phyloP scores from a whole-genome alignment of 1,140 invertebrate species.

The Drosophila albomicans region DNA sequence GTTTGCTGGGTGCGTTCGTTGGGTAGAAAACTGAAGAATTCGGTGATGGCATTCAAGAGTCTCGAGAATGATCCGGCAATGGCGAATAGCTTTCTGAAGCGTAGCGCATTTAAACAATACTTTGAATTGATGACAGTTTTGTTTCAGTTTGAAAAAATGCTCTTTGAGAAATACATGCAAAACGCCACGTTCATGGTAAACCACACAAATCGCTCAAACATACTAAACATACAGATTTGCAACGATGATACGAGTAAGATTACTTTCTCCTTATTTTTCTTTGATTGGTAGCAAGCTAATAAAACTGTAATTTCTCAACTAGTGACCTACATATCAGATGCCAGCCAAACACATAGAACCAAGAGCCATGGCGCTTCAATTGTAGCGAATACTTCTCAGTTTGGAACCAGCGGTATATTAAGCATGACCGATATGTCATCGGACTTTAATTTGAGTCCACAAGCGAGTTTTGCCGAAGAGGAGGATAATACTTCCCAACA shows the following conservation, averaged over 20 bases:
- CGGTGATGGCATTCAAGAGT: conserved; percentile 91
- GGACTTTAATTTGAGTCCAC: conserved; percentile 1
- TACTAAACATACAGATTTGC: conserved; percentile 87
- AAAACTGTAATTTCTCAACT: not conserved
- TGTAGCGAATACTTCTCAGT: not conserved
- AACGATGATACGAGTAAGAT: conserved; percentile 55
- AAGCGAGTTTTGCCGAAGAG: not conserved
- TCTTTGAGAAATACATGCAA: conserved; percentile 88
- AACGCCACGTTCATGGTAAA: conserved; percentile 87
- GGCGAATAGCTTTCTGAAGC: conserved; percentile 90
- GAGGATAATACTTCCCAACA: conserved; percentile 23
- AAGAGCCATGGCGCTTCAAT: conserved; percentile 33
- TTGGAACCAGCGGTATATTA: conserved; percentile 7
- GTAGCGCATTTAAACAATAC: conserved; percentile 91
- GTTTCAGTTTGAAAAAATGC: conserved; percentile 90
- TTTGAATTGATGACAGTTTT: conserved; percentile 90
- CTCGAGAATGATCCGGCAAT: conserved; percentile 88
- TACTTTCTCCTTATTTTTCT: not conserved
- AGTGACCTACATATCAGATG: conserved; percentile 69
- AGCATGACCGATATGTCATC: conserved; percentile 18
- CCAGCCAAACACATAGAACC: conserved; percentile 43
- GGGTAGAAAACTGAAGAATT: conserved; percentile 91
- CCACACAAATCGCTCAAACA: conserved; percentile 88
- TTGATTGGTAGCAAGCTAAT: not conserved
- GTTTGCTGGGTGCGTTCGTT: conserved; percentile 93